Percentiles rank a stretch among this genome's conserved stretches.
phyloP scores from a whole-genome alignment of 2,113 vertebrate genomes.

The Tyto alba region DNA sequence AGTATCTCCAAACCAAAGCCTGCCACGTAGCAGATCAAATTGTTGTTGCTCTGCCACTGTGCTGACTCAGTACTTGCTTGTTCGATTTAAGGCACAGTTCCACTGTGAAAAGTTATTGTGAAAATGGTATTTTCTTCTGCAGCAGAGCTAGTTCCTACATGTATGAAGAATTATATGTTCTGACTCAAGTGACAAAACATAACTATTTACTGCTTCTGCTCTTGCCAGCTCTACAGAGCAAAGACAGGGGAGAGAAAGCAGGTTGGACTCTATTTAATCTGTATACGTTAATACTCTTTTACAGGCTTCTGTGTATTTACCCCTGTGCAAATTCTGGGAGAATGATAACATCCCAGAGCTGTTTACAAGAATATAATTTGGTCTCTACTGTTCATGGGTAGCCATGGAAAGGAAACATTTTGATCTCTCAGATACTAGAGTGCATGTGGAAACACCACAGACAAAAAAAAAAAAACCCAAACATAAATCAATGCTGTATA shows the following conservation, averaged over 20 bases:
- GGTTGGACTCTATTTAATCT: neutral
- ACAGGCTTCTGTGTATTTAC: neutral
- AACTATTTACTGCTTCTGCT: constrained; percentile 37
- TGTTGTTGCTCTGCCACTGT: constrained; percentile 49
- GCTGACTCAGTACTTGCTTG: constrained; percentile 60
- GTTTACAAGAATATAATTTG: neutral
- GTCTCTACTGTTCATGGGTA: neutral
- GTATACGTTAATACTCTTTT: neutral
- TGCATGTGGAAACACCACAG: neutral
- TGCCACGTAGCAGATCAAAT: constrained; percentile 55
- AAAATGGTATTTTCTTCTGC: constrained; percentile 46
- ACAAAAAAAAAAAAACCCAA: neutral
- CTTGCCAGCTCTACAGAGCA: neutral
- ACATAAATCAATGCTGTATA: neutral
- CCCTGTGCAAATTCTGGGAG: neutral
- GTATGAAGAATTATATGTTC: constrained; percentile 32
- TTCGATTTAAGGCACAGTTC: constrained; percentile 56
- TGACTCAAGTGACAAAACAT: constrained; percentile 38
- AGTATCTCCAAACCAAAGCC: constrained; percentile 47
- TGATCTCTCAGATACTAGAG: neutral
- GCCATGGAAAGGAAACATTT: neutral
- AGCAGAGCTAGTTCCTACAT: constrained; percentile 3
- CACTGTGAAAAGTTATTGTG: constrained; percentile 44
- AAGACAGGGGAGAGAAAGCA: neutral
- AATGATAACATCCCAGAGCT: neutral